These are phyloP conservation scores for Parauchenoglanis punctatus DNA, from an alignment of 2,797 vertebrate species.

Conservation along the genomic window DNA sequence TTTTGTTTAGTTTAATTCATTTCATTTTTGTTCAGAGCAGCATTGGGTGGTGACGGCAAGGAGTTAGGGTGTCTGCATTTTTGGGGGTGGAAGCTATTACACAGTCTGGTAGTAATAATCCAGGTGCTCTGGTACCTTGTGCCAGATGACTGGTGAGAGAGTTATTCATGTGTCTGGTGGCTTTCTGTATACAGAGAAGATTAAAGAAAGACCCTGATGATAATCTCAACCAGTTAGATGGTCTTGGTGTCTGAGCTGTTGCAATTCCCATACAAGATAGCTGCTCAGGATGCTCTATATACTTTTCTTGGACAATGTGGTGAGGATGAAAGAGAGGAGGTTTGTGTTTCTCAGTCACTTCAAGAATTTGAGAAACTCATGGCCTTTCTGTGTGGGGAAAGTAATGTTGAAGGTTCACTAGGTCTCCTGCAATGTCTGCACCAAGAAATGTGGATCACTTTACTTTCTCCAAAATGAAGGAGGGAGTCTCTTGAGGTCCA, in stretches of 20 bases:
- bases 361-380: neutral
- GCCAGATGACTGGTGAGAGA: constrained; percentile 14
- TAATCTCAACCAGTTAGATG: neutral
- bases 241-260: constrained; percentile 11
- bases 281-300: constrained; percentile 6
- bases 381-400: neutral
- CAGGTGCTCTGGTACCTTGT: constrained; percentile 4
- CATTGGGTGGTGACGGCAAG: neutral
- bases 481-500: neutral
- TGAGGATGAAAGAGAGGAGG: neutral
- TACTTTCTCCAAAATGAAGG: neutral
- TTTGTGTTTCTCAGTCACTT: neutral
- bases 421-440: neutral
- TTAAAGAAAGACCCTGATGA: neutral
- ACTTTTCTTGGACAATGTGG: neutral
- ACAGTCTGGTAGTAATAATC: constrained; percentile 11
- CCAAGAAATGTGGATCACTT: neutral
- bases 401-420: neutral
- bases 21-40: neutral
- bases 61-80: constrained; percentile 17
- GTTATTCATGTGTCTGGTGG: neutral
- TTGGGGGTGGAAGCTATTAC: neutral
- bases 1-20: neutral
- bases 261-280: constrained; percentile 11
- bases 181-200: neutral